phyloP scores from a whole-genome alignment of 2,113 vertebrate genomes.

The Burhinus oedicnemus region DNA sequence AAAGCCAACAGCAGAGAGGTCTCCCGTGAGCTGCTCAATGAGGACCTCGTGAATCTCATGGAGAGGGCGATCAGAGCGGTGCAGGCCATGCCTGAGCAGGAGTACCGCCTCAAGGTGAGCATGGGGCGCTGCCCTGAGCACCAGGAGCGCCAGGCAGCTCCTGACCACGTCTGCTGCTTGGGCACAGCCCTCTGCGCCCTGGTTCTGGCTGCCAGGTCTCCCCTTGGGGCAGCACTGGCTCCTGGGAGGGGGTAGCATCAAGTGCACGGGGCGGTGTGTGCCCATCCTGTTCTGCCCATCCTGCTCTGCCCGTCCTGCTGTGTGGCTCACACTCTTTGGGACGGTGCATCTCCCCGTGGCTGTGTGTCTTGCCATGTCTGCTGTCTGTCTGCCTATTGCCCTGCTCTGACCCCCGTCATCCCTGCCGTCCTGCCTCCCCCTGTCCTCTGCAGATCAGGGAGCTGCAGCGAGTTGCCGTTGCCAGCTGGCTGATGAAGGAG shows the following conservation, averaged over 20 bases:
- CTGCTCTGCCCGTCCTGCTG: background rate
- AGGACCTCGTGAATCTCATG: slow-evolving; percentile 82
- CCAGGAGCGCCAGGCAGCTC: background rate
- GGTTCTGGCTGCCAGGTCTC: background rate
- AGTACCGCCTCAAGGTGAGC: slow-evolving; percentile 73
- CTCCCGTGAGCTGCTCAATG: slow-evolving; percentile 81
- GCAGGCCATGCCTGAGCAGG: slow-evolving; percentile 76
- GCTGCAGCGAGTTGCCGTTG: slow-evolving; percentile 71
- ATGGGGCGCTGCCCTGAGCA: background rate
- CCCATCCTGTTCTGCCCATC: background rate
- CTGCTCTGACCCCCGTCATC: background rate
- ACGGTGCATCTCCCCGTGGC: rapidly evolving
- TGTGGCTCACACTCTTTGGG: rapidly evolving
- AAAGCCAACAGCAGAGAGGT: slow-evolving; percentile 78
- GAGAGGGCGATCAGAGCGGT: slow-evolving; percentile 75
- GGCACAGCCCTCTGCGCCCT: background rate
- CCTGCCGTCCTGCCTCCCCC: rapidly evolving
- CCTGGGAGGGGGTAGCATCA: background rate
- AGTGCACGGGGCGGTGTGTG: rapidly evolving
- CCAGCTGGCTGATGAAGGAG: slow-evolving; percentile 30
- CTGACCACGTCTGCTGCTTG: background rate
- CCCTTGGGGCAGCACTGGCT: rapidly evolving
- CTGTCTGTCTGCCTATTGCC: background rate
- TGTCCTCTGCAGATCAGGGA: slow-evolving; percentile 73
- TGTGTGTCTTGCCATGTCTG: rapidly evolving